Evolutionary conservation across 2,113 vertebrate genomes (phyloP), one percentile per base, ranked within the genome.

Genomic region (Periophthalmus modestus): DNA sequence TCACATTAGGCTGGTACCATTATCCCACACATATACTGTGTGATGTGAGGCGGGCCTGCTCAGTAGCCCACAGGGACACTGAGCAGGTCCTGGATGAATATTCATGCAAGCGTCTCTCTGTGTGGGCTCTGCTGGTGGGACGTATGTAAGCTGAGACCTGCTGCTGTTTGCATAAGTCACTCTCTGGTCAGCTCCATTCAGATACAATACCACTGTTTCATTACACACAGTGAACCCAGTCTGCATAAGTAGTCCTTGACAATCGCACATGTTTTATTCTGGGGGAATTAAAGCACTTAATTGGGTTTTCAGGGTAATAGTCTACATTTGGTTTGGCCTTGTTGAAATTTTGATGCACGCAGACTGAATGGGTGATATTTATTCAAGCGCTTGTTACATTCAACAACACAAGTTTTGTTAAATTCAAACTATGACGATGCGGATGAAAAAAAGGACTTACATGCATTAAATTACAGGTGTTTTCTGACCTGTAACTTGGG

Each of bases 61-160:
- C n/a, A n/a, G n/a, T n/a, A n/a, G n/a, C 71, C 68, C 71, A 58
- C 47, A 69, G 68, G 73, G 77, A 72, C 47, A 16, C 28, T 65
- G 52, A 69, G 46, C 52, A 65, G 78, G 73, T 55, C 59, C 39
- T 70, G 75, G 63, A 84, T 89, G 80, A 89, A 85, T 88, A 88
- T 90, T 88, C 85, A 90, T 78, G 48, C 46, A 68, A 46, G 85
- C 58, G 71, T 82, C 69, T 71, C 74, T 10, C 54, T 75, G 82
- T 76, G 67, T 82, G 74, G 77, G 68, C 84, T 84, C 78, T 80
- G 81, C 83, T 84, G 85, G 81, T 80, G 80, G 78, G 75, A 7
- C 24, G 57, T 81, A 71, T 75, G 65, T 72, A 79, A 77, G 72
- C 69, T 46, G 16, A 33, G 61, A 33, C 72, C 73, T 74, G 14